Base-by-base conservation (phyloP, 2,888 invertebrate genomes). In the Meliscaeva auricollis region DNA sequence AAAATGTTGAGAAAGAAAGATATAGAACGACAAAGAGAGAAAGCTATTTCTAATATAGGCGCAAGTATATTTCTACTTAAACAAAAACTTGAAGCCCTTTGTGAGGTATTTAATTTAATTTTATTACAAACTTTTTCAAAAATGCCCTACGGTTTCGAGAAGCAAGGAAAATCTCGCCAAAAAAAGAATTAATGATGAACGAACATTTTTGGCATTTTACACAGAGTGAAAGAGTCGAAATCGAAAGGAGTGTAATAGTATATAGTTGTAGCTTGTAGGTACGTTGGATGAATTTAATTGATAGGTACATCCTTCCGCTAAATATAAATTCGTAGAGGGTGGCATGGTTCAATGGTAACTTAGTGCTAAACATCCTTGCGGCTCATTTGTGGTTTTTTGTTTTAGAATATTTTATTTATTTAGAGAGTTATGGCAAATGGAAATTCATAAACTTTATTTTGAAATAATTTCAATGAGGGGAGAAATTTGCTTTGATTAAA, bases 81-180 rank as follows among this genome's bases (percentile, higher is more conserved):
- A 20, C 13, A 20, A 17, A n/a, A 41, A 62, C 15, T 30, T 62
- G n/a, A 44, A 26, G 2, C 44, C 13, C 26, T 62, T 44, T 20
- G 13, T n/a, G 26, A 44, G 2, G 7, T 26, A 44, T 62, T 62
- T 62, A 62, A 62, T 60, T 41, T 22, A 41, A 41, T 62, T 62
- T 62, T 13, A 62, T 62, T 62, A 62, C 17, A 62, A 62, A 41
- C 8, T 8, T 44, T 62, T 62, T 44, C 8, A 4, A 30, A 62
- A 62, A 62, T 17, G 11, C 30, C 62, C 26, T 11, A 7, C 11
- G 26, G 26, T n/a, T n/a, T n/a, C n/a, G 5, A 11, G 38, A 38
- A 13, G 3, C 7, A 20, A 13, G 20, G 1, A 15, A 35, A 58
- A 20, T 58, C 20, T 58, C 22, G 22, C 38, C n/a, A n/a, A n/a